Evolutionary conservation across 2,888 invertebrate species (phyloP), one percentile per base, ranked within the genome.

Genomic region (Syrista parreyssii): DNA sequence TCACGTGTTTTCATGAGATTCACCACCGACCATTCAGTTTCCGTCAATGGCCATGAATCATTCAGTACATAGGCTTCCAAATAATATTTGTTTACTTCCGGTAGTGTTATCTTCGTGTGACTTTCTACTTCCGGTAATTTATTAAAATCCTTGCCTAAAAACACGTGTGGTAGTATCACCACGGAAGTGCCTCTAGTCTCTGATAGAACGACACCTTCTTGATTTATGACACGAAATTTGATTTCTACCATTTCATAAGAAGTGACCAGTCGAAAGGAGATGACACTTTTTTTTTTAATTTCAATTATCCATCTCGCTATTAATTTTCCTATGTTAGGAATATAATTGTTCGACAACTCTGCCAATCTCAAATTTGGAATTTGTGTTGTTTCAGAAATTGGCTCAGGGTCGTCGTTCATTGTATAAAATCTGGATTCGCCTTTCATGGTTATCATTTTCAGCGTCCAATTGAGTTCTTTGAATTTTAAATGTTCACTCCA

Each of bases 21-120:
- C 0, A 89, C 91, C 2, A 84, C 79, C 0, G 79, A 76, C 92
- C 92, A 92, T 82, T 92, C 92, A 0, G 79, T 77, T 11, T 79
- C 81, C 0, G 88, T 91, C 75, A 92, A 81, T 1, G 92, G 92
- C 92, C 92, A 92, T 1, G 90, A 89, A 75, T 92, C 81, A 6
- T 91, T 84, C 0, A 91, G 76, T n/a, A 92, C 89, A 11, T 81
- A 86, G 12, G 87, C 91, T 75, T 91, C 90, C 15, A 90, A 55
- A 3, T 79, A 79, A 76, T 84, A 88, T 31, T 31, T 31, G 2
- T 71, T 30, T 3, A 71, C 71, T 12, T 12, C 31, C 33, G 31
- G 31, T 33, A 0, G 31, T 15, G 31, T 6, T 0, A 23, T 15
- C 9, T 31, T 31, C 31, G 31, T 71, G 6, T 6, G 12, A 12